Base-by-base conservation (phyloP, 2,888 invertebrate species). In the Pelosia muscerda region DNA sequence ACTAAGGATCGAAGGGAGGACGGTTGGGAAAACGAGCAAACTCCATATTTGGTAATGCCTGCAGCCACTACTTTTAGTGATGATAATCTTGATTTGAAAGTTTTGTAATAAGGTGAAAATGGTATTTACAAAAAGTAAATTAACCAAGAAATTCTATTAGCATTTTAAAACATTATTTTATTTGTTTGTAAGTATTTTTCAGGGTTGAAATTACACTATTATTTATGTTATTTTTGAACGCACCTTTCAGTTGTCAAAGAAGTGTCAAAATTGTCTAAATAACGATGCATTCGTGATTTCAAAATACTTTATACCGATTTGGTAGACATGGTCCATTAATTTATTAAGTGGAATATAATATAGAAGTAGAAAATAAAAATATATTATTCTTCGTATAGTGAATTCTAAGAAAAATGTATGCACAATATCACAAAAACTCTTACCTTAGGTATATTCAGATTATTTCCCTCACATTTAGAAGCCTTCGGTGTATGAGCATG, bases 1-100 rank as follows among this genome's bases (percentile, higher is more conserved):
- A 90, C 92, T 93, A 93, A 89, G 93, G 93, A 94, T 90, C 90
- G 94, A 94, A 95, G 94, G 94, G 94, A 94, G 94, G 93, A 93
- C 94, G 94, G 94, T 94, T 93, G 94, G 95, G 95, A 95, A 95
- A 95, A 95, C 95, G 95, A 95, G 95, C 95, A 94, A 96, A 95
- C 95, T 95, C 96, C 96, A 96, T 96, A 96, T 96, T 96, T 96
- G 96, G 96, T 95, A 95, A 96, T 96, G 96, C 95, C 92, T 95
- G 91, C 91, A 92, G 93, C 88, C 87, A 88, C 92, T 88, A 88
- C 89, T 89, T 88, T 87, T 86, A 88, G 86, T 87, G 85, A 87
- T 82, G 86, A 83, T 85, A 87, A 88, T 87, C 84, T 85, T 66
- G 75, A 70, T 84, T 81, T 74, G 65, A 75, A 78, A 67, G 65